phyloP scores from a whole-genome alignment of 2,888 invertebrate species.

The Callinectes sapidus region DNA sequence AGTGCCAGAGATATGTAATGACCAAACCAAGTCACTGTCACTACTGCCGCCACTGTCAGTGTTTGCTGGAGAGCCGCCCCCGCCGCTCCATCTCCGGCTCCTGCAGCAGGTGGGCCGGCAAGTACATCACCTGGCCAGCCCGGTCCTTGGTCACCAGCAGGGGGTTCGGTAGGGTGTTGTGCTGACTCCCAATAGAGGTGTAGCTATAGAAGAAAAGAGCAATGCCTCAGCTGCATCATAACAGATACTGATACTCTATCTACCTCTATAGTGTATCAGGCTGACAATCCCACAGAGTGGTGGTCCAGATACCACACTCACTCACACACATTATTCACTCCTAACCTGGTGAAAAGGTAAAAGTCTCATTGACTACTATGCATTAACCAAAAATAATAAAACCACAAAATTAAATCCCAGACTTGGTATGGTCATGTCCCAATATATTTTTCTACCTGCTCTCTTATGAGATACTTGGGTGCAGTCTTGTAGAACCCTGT shows the following conservation, averaged over 20 bases:
- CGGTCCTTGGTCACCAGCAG: conserved; percentile 79
- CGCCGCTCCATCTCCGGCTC: conserved; percentile 82
- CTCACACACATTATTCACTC: no score
- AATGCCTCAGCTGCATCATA: not conserved
- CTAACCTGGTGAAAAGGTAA: no score
- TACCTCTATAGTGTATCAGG: not conserved
- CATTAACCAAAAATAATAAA: not conserved
- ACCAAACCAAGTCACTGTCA: not conserved
- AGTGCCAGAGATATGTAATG: not conserved
- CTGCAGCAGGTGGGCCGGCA: conserved; percentile 84
- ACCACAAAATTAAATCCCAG: not conserved
- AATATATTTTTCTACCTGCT: not conserved
- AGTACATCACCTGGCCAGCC: conserved; percentile 79
- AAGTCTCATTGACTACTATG: no score
- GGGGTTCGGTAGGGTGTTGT: conserved; percentile 89
- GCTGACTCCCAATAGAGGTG: conserved; percentile 89
- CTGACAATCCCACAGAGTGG: no score
- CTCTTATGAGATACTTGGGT: not conserved
- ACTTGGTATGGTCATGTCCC: no score
- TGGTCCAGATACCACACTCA: no score
- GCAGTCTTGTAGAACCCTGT: no score
- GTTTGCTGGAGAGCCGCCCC: conserved; percentile 76
- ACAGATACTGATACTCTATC: not conserved
- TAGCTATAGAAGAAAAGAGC: conserved; percentile 80
- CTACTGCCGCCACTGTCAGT: conserved; percentile 26